Evolutionary conservation across 2,888 invertebrate species (phyloP), one percentile per base, ranked within the genome.

Genomic region (Andricus curvator): DNA sequence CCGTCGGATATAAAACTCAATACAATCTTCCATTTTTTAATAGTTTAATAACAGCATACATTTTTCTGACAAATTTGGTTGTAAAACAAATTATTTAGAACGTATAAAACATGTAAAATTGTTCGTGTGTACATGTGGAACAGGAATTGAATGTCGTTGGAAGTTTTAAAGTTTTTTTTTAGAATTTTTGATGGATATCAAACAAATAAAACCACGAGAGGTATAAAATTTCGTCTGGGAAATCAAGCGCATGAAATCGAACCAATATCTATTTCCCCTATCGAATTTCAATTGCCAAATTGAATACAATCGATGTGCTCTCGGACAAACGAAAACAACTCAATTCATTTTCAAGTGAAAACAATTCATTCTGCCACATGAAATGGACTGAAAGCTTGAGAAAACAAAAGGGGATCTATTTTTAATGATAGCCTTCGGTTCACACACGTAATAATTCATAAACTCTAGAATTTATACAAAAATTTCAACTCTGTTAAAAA

Each of bases 181-280:
- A 1, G 0, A 62, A 25, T 4, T 62, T 25, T 62, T 62, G 62
- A 62, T 29, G 13, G 25, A 62, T 13, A 29, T 25, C 25, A 62
- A 15, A 62, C 4, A 22, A 62, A 62, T 62, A 62, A 62, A 62
- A 25, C 62, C 15, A 62, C 62, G 5, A 62, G 62, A 25, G 4
- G n/a, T 56, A 62, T 62, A 25, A 15, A 62, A 62, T 62, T 25
- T 62, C 25, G 62, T 62, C 62, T 62, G 62, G 62, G 25, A 62
- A 25, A 25, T 62, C 15, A 62, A 62, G 62, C 25, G 17, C 25
- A 62, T 25, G 25, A 62, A 62, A 62, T 62, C 15, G 25, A 62
- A 62, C 25, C 62, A 29, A 62, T 62, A 62, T 25, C 62, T 62
- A 17, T 62, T 62, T 62, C 62, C 62, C 62, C 62, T 62, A 62